Conservation (phyloP, 37 sponge, comb jelly and placozoan genomes). For the Oscarella lobularis region DNA sequence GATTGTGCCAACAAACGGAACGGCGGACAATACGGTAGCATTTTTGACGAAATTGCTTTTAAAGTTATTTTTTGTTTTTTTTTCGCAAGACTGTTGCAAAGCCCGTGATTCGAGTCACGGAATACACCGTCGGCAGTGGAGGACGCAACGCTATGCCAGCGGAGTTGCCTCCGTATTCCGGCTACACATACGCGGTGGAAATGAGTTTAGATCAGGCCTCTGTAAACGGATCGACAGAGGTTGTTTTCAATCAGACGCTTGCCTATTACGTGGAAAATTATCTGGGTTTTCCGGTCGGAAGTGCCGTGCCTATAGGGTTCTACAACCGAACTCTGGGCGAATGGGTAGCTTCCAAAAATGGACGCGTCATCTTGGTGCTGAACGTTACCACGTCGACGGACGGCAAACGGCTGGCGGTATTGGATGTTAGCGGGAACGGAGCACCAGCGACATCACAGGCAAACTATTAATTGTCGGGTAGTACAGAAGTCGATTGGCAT, state of each 20-base stretch:
- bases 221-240: neutral
- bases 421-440: neutral
- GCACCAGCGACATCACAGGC: neutral
- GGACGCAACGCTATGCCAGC: neutral
- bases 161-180: neutral
- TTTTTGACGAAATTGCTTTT: no score
- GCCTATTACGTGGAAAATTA: neutral
- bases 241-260: neutral
- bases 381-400: no score
- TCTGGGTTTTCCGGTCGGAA: slow-evolving; percentile 2
- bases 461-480: no score
- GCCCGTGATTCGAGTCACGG: neutral
- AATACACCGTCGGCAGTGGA: neutral
- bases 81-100: neutral
- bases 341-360: neutral
- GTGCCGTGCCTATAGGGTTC: neutral
- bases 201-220: neutral
- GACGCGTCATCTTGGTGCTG: neutral
- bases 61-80: no score
- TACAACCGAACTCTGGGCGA: neutral
- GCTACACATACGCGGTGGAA: neutral
- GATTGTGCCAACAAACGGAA: neutral
- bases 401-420: neutral
- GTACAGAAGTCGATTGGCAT: no score
- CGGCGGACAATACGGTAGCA: neutral